Conservation (phyloP, 2,113 vertebrate genomes). For the Neomonachus schauinslandi region DNA sequence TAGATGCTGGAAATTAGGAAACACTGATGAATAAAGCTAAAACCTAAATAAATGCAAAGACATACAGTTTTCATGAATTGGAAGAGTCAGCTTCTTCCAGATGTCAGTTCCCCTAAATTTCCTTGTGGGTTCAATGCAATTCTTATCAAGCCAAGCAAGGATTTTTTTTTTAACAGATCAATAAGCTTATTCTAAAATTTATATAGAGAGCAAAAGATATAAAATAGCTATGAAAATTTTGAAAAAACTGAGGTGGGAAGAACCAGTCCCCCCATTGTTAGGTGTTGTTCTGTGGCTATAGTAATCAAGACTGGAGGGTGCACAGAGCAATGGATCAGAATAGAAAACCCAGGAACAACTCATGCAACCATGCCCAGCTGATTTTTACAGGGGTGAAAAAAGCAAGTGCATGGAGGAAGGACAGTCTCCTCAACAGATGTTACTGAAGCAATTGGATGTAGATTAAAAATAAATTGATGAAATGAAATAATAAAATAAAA, state of each 20-base stretch:
- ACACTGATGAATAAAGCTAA: neutral
- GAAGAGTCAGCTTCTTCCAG: neutral
- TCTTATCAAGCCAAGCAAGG: neutral
- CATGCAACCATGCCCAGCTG: rapidly evolving
- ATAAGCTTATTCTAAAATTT: neutral
- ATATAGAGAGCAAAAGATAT: neutral
- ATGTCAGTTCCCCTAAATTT: neutral
- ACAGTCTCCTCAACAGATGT: neutral
- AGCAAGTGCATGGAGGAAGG: neutral
- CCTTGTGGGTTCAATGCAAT: too few relatives aligned
- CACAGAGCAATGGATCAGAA: neutral
- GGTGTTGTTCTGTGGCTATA: neutral
- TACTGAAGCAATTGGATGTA: neutral
- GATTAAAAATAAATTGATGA: neutral
- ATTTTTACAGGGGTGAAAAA: neutral
- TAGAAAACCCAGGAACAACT: neutral
- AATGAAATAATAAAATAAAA: neutral
- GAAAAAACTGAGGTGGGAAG: neutral
- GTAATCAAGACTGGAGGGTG: neutral
- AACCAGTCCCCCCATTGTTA: rapidly evolving
- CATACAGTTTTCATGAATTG: neutral
- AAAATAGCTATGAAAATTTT: neutral
- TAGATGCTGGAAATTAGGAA: neutral
- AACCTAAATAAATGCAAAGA: neutral
- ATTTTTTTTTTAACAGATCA: neutral